Percentiles rank a stretch among this genome's conserved stretches.
Conservation (phyloP, 2,113 vertebrate species). For the Colossoma macropomum region DNA sequence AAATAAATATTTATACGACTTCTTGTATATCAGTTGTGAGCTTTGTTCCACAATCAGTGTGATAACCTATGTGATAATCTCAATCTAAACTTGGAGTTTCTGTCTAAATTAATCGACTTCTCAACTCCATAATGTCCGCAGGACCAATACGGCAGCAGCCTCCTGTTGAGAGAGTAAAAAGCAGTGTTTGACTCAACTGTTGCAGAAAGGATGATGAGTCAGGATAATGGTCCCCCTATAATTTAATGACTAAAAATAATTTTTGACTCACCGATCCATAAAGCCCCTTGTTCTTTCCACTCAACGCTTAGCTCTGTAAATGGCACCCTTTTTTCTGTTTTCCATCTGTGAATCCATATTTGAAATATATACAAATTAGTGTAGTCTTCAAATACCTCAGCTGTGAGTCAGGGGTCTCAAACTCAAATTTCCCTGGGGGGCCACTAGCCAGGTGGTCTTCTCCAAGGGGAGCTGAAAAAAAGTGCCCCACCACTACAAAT, state of each 20-base stretch:
- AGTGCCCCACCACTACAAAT: too few species aligned
- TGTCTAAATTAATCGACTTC: slow-evolving; percentile 43
- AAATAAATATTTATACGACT: slow-evolving; percentile 67
- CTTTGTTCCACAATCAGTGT: slow-evolving; percentile 22
- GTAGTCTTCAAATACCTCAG: background rate
- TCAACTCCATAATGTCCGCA: slow-evolving; percentile 69
- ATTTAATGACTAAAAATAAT: background rate
- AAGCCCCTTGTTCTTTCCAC: slow-evolving; percentile 78
- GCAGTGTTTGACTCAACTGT: background rate
- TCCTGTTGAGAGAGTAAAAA: slow-evolving; percentile 62
- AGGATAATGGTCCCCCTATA: background rate
- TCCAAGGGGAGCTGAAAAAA: too few species aligned
- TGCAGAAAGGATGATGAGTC: background rate
- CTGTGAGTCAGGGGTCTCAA: too few species aligned
- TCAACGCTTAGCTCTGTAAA: slow-evolving; percentile 61
- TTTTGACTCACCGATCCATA: slow-evolving; percentile 75
- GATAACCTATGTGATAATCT: background rate
- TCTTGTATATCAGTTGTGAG: slow-evolving; percentile 37
- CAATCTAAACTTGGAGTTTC: background rate
- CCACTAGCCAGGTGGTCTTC: too few species aligned
- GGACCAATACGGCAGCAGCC: slow-evolving; percentile 79
- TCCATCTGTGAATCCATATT: slow-evolving; percentile 70
- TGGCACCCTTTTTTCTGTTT: slow-evolving; percentile 33
- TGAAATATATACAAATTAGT: background rate
- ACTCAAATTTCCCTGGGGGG: too few species aligned